Percentiles rank a stretch among this genome's conserved stretches.
These are phyloP conservation scores for Protonibea diacanthus DNA, from an alignment of 2,797 vertebrate genomes.

Conservation along the genomic window DNA sequence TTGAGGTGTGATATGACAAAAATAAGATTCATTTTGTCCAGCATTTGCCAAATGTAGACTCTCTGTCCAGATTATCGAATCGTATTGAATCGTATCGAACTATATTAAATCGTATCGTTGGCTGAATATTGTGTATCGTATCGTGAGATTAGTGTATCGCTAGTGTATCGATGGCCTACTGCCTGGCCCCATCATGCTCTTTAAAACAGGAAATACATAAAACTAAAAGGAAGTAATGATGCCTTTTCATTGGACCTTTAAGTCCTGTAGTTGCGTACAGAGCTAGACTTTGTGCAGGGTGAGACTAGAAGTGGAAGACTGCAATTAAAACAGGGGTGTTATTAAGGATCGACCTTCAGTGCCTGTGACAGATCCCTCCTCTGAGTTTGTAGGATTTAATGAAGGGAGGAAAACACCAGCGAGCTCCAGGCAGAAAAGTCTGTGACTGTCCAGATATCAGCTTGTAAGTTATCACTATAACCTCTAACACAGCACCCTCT, in stretches of 20 bases:
- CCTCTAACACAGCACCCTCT: not conserved
- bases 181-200: not conserved
- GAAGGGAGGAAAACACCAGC: slow-evolving; percentile 4
- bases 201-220: slow-evolving; percentile 4
- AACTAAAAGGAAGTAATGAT: not conserved
- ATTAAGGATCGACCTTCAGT: not conserved
- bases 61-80: too few species aligned
- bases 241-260: not conserved
- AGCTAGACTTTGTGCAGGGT: not conserved
- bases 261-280: not conserved
- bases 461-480: not conserved
- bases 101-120: too few species aligned
- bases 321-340: not conserved
- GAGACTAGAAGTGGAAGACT: not conserved
- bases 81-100: too few species aligned
- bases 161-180: too few species aligned
- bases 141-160: too few species aligned
- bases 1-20: too few species aligned
- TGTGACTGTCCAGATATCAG: not conserved
- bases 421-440: not conserved
- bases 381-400: slow-evolving; percentile 1
- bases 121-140: too few species aligned
- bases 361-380: not conserved
- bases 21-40: too few species aligned
- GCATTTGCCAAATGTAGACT: too few species aligned